These are phyloP conservation scores for Otis tarda DNA, from an alignment of 2,113 vertebrate genomes.

Conservation along the genomic window DNA sequence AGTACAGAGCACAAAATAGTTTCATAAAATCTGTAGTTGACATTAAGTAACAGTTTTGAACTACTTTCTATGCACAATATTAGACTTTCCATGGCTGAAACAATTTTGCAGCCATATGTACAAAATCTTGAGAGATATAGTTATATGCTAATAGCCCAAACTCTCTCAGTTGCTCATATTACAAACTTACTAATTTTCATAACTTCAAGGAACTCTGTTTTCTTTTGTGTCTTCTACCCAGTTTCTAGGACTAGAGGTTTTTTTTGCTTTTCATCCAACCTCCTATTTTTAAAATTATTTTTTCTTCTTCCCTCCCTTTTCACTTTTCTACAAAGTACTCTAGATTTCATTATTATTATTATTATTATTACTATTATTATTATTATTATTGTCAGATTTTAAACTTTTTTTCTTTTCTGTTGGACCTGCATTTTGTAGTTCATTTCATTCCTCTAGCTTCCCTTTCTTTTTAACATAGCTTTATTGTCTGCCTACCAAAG, in stretches of 20 bases:
- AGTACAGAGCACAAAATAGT: not conserved
- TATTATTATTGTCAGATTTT: too few relatives aligned
- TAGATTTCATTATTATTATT: not conserved
- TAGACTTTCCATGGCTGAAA: not conserved
- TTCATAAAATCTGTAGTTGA: not conserved
- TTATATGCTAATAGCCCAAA: not conserved
- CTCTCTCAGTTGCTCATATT: not conserved
- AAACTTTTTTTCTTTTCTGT: not conserved
- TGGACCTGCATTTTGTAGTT: not conserved
- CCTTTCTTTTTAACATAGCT: not conserved
- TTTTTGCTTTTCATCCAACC: not conserved
- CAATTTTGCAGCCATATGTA: rapidly evolving
- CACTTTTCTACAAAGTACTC: not conserved
- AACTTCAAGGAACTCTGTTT: not conserved
- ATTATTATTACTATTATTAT: too few relatives aligned
- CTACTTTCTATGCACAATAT: not conserved
- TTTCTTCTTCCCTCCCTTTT: not conserved
- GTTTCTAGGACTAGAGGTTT: not conserved
- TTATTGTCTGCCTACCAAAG: not conserved
- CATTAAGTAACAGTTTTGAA: not conserved
- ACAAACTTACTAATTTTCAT: not conserved
- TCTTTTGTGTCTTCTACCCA: not conserved
- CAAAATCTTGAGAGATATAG: not conserved
- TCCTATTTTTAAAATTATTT: not conserved
- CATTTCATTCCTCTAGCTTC: not conserved